These are phyloP conservation scores for Alosa alosa DNA, from an alignment of 2,113 vertebrate genomes.

Conservation along the genomic window DNA sequence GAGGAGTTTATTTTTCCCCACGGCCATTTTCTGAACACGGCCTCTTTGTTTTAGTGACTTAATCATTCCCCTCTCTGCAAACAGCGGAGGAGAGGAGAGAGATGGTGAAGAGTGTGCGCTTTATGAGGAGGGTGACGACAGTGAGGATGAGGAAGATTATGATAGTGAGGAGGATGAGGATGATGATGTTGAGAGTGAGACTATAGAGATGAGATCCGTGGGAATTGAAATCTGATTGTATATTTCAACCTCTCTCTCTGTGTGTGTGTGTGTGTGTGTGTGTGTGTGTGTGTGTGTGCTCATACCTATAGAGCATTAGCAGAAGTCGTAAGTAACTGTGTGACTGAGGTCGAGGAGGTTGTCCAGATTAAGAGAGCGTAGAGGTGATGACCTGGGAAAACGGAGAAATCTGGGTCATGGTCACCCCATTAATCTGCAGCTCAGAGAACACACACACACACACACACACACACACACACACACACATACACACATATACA, in stretches of 20 bases:
- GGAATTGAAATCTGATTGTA: too few species aligned
- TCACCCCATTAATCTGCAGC: conserved; percentile 37
- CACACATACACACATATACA: too few species aligned
- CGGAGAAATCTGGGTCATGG: conserved; percentile 30
- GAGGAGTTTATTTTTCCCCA: too few species aligned
- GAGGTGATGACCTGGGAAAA: conserved; percentile 28
- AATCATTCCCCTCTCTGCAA: conserved; percentile 26
- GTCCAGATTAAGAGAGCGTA: conserved; percentile 18
- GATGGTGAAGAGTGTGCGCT: too few species aligned
- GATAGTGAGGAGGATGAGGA: too few species aligned
- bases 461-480: too few species aligned
- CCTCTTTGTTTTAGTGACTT: conserved; percentile 33
- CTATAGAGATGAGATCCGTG: too few species aligned
- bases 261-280: background rate
- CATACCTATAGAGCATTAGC: background rate
- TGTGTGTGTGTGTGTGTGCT: background rate
- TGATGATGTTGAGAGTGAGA: too few species aligned
- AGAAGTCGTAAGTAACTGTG: background rate
- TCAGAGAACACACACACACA: conserved; percentile 6
- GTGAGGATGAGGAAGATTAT: too few species aligned
- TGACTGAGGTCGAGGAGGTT: background rate
- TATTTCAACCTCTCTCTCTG: too few species aligned
- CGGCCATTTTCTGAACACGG: background rate
- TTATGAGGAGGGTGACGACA: too few species aligned
- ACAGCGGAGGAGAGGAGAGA: too few species aligned